Conservation (phyloP, 2,797 vertebrate species). For the Falco rusticolus region DNA sequence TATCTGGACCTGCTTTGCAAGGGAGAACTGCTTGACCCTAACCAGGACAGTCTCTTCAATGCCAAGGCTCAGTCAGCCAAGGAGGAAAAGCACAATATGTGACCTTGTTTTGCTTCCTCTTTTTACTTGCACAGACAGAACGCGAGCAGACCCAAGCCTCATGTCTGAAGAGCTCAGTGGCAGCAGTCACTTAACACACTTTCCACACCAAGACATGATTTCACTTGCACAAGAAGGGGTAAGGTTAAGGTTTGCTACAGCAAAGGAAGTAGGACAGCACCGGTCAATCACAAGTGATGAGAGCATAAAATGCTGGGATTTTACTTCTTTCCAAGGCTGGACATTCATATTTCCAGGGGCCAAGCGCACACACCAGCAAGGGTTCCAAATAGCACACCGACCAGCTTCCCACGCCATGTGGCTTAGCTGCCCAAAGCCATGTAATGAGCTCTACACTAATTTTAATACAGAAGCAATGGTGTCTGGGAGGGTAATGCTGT, state of each 20-base stretch:
- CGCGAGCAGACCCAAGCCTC: rapidly evolving
- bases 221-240: not conserved
- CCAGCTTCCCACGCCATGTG: rapidly evolving
- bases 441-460: not conserved
- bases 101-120: not conserved
- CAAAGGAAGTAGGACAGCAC: not conserved
- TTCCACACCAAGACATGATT: not conserved
- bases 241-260: not conserved
- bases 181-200: not conserved
- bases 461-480: not conserved
- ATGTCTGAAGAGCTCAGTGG: not conserved
- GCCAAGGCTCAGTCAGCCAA: not conserved
- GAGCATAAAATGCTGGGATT: not conserved
- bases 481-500: not conserved
- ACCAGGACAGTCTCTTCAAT: not conserved
- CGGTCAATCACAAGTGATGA: not conserved
- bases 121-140: not conserved
- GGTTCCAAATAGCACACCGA: not conserved
- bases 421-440: not conserved
- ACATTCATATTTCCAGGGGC: not conserved
- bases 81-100: not conserved
- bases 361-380: not conserved
- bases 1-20: not conserved
- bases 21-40: not conserved
- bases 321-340: not conserved